Conservation (phyloP, 2,888 invertebrate genomes). For the Uloborus plumipes region DNA sequence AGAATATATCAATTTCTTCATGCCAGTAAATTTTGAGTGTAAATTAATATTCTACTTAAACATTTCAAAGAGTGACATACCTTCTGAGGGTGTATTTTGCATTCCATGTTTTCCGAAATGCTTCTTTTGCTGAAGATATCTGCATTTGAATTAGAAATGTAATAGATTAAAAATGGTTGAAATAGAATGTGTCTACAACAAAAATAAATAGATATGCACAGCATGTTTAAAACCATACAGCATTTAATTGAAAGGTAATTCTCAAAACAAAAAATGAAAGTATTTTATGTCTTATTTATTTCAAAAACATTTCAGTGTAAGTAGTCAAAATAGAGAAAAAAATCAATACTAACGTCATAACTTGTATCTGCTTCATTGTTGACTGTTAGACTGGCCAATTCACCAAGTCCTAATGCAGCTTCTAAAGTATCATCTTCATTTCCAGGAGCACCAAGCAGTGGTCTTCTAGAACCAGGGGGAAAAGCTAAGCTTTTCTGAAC, state of each 20-base stretch:
- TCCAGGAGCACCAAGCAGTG: conserved; percentile 80
- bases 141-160: conserved; percentile 64
- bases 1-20: too few species aligned
- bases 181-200: conserved; percentile 17
- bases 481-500: conserved; percentile 50
- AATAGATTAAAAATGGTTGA: too few species aligned
- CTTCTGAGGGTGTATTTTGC: conserved; percentile 89
- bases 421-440: conserved; percentile 96
- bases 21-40: neutral
- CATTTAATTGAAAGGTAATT: too few species aligned
- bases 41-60: neutral
- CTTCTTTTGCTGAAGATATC: conserved; percentile 85
- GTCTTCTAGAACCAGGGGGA: conserved; percentile 60
- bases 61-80: conserved; percentile 34
- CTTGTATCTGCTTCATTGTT: conserved; percentile 96
- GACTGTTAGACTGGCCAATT: conserved; percentile 95
- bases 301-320: too few species aligned
- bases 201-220: conserved; percentile 51
- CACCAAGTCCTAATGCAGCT: conserved; percentile 94
- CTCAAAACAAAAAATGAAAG: too few species aligned
- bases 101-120: conserved; percentile 94
- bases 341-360: conserved; percentile 78
- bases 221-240: too few species aligned
- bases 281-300: too few species aligned
- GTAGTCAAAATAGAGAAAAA: too few species aligned